Evolutionary conservation across 1,140 invertebrate species (phyloP).

Genomic region (Calosoma granatense): DNA sequence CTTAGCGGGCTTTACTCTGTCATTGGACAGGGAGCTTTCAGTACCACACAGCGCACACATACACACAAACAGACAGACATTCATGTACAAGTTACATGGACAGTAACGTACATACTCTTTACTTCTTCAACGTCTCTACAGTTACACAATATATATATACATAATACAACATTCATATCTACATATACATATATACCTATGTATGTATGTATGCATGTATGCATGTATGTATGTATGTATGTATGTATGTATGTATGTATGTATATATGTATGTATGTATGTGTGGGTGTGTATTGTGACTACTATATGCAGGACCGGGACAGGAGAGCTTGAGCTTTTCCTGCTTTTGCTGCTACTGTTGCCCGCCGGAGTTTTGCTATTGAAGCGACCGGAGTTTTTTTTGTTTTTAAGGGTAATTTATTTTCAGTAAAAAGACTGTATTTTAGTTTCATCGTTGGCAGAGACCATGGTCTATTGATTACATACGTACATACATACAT

Average conservation of each 20-base stretch:
- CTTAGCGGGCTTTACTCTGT: constrained; percentile 34
- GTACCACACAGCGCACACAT: constrained; percentile 1
- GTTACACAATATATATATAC: no score
- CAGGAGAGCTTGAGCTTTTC: neutral
- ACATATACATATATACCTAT: no score
- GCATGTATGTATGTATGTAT: no score
- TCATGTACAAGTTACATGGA: no score
- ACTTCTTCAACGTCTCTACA: no score
- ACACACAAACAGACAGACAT: neutral
- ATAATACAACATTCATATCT: no score
- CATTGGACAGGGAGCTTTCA: constrained; percentile 16
- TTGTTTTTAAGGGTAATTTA: neutral
- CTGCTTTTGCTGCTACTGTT: neutral
- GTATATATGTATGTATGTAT: no score
- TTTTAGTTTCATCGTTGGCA: constrained; percentile 11
- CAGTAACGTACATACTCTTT: no score
- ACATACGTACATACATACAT: neutral
- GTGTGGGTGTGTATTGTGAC: neutral
- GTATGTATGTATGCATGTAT: no score
- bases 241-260: no score
- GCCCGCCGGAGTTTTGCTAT: neutral
- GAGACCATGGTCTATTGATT: neutral
- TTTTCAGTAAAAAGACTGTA: neutral
- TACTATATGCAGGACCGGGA: no score
- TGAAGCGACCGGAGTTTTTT: no score